Base-by-base conservation (phyloP, 2,888 invertebrate species). In the Charanyca ferruginea region DNA sequence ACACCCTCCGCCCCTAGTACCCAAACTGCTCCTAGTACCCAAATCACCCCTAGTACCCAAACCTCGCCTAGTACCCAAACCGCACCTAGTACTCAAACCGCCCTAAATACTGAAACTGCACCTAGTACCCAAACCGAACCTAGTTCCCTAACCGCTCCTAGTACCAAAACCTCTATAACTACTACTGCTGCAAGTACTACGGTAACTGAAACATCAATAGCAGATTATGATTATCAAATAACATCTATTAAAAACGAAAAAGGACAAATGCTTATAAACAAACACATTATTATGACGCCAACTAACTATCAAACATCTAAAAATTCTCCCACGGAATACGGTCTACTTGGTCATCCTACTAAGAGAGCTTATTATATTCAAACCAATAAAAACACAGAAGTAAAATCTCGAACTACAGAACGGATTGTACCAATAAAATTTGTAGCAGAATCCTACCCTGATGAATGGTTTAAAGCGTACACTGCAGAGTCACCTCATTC, bases 361-460 rank as follows among this genome's bases (percentile, higher is more conserved):
- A 44, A 49, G 18, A 11, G 28, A 20, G 7, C 28, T 32, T 4
- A 18, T 16, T 8, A 4, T 9, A 32, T 25, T 47, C 16, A 48
- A 42, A 66, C 53, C 4, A 38, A 48, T 28, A 28, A 51, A 55
- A 55, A 0, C 6, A 25, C 28, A 54, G 23, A 28, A 20, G 20
- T 60, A 18, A 59, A 20, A 13, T 28, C 5, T 16, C 51, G 4
- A 57, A 63, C 73, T 3, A 75, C 75, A 48, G 72, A 80, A 57
- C 11, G 47, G 2, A 76, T 71, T 44, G 16, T 65, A 23, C 81
- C 81, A n/a, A 47, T 66, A 0, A 68, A 54, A 53, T 61, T 35
- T 59, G 13, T 60, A 44, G 23, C 61, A 32, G 62, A 53, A 3
- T 9, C 53, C 0, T 80, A 45, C 44, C 64, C 75, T 41, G 70